Evolutionary conservation across 2,113 vertebrate species (phyloP), one percentile per base, ranked within the genome.

Genomic region (Apteryx mantelli): DNA sequence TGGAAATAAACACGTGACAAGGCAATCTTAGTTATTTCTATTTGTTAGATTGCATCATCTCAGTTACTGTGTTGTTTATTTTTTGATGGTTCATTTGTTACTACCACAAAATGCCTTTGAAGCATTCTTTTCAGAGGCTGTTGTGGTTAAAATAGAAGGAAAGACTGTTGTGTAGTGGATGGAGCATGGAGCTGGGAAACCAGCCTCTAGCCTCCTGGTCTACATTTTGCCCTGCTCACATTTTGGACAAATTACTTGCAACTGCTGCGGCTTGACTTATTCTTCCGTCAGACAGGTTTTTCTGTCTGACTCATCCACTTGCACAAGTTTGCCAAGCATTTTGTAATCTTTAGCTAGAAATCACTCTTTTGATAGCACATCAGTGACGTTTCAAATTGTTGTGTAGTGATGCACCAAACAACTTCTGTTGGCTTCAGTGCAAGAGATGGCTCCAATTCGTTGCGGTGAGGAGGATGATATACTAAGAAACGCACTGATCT

Each of bases 61-160:
- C 92, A 76, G 0, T 60, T 89, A 84, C 94, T 9, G 13, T 36
- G 65, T 82, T 92, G 93, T 95, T 97, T 96, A 90, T 93, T 94
- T 75, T 95, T 88, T 87, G 94, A 92, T 95, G 87, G 93, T 91
- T 95, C 74, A 94, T 96, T 97, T 95, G 89, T 97, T 97, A 90
- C 94, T 53, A 93, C 80, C 65, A 91, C 79, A 89, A 94, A 97
- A 91, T 34, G 85, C 58, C 91, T 95, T 95, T 94, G 93, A 93
- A 91, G 94, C 66, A 89, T 65, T 73, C 78, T 90, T 90, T 75
- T 82, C 55, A 83, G 91, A 78, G 74, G 71, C 68, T 3, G 7
- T 32, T 93, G 87, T 86, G 94, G 74, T 94, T 95, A 3, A 77
- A 89, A 92, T 86, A 63, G 81, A 69, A 74, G 71, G 64, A 64